phyloP scores from a whole-genome alignment of 2,797 vertebrate genomes.

The Potorous gilbertii region DNA sequence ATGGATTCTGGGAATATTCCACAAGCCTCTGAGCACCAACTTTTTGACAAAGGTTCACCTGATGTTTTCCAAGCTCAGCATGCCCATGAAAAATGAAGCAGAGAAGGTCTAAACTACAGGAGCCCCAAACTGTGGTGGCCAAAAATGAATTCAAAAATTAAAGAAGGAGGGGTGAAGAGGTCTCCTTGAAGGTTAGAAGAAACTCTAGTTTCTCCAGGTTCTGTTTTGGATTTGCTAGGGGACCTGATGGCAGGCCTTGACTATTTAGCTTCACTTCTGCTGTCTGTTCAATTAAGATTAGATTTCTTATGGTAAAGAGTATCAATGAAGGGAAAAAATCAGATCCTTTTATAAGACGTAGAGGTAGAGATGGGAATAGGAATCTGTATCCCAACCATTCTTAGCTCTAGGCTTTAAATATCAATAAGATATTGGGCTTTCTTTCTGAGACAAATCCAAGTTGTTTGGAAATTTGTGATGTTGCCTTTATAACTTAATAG shows the following conservation, averaged over 20 bases:
- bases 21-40: background rate
- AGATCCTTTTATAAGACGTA: conserved; percentile 38
- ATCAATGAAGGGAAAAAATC: conserved; percentile 24
- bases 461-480: conserved; percentile 50
- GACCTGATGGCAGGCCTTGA: conserved; percentile 18
- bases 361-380: conserved; percentile 7
- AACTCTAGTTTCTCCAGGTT: background rate
- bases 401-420: conserved; percentile 34
- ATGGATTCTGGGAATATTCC: fast-evolving
- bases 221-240: conserved; percentile 20
- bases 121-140: background rate
- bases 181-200: background rate
- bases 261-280: conserved; percentile 15
- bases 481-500: conserved; percentile 58
- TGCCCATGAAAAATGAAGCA: background rate
- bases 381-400: conserved; percentile 52
- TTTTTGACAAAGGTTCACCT: background rate
- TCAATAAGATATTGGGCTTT: conserved; percentile 60
- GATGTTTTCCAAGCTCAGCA: background rate
- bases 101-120: background rate
- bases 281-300: conserved; percentile 34
- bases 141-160: background rate
- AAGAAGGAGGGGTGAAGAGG: background rate
- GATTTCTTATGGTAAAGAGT: conserved; percentile 50
- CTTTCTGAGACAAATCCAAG: conserved; percentile 49